Base-by-base conservation (phyloP, 92 coral and sea anemone species). In the Siderastrea radians region DNA sequence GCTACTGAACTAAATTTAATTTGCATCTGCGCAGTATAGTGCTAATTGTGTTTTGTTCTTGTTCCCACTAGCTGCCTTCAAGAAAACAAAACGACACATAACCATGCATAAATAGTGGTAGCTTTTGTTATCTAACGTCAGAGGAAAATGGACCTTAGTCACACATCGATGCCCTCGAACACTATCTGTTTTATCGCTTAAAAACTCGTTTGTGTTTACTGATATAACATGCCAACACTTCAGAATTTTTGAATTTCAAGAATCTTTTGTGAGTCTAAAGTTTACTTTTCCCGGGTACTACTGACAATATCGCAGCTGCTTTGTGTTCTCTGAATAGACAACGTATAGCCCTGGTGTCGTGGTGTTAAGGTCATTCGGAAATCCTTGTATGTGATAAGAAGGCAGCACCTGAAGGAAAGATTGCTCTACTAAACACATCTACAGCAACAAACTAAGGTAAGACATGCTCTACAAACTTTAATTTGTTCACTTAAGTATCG, bases 181-280 rank as follows among this genome's bases (percentile, higher is more conserved):
- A 12, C 14, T 44, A 43, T 74, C 87, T 84, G 87, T 74, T 84
- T 84, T 73, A 46, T 48, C 17, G 73, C 80, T 84, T 84, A 84
- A 61, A 62, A 74, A 57, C 49, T 62, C 81, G 73, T 84, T 84
- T 84, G 52, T 62, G 61, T 73, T 83, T 50, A 19, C 80, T 57
- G 78, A 74, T 43, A 72, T 48, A 67, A 74, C 73, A 84, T 38
- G 80, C 79, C 80, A 84, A 54, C 87, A 48, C 51, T 74, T 53
- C 26, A 84, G 48, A 47, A 74, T 59, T 58, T 74, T 66, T 73
- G 81, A 74, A 84, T 61, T 64, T 73, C 73, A 74, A 74, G 87
- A 74, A 84, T 84, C 73, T 44, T 17, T 49, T 84, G 64, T 64
- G 48, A 73, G 46, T 74, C 62, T 26, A 60, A 49, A 73, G 69